phyloP scores from a whole-genome alignment of 1,140 invertebrate species.

The Drosophila equinoxialis region DNA sequence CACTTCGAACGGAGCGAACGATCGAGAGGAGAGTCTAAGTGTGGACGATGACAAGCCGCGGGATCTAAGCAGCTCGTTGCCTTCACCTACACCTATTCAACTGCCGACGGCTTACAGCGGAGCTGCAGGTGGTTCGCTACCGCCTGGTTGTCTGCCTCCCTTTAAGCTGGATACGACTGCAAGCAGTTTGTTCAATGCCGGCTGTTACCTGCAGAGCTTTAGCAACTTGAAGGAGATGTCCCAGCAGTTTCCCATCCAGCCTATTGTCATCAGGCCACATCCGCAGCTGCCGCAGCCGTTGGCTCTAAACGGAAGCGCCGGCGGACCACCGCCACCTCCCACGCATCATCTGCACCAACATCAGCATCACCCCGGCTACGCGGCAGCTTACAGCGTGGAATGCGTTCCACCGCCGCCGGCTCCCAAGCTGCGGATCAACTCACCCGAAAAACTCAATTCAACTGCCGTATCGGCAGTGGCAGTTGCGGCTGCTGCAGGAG shows the following conservation, averaged over 20 bases:
- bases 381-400: slow-evolving; percentile 77
- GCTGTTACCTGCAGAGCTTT: slow-evolving; percentile 82
- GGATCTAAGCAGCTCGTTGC: slow-evolving; percentile 67
- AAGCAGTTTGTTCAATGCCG: slow-evolving; percentile 76
- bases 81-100: slow-evolving; percentile 52
- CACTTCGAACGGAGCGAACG: slow-evolving; percentile 80
- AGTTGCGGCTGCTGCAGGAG: slow-evolving; percentile 50
- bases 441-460: slow-evolving; percentile 82
- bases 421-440: slow-evolving; percentile 84
- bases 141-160: slow-evolving; percentile 65
- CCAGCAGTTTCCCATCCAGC: slow-evolving; percentile 81
- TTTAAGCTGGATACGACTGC: slow-evolving; percentile 73
- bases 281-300: slow-evolving; percentile 80
- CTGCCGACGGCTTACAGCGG: slow-evolving; percentile 50
- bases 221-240: slow-evolving; percentile 81
- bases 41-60: slow-evolving; percentile 81
- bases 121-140: slow-evolving; percentile 23
- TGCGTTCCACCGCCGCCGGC: slow-evolving; percentile 72
- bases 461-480: slow-evolving; percentile 64
- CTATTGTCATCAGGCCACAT: slow-evolving; percentile 81
- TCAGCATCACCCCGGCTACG: slow-evolving; percentile 81
- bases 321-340: slow-evolving; percentile 18
- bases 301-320: slow-evolving; percentile 66
- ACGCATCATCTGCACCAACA: slow-evolving; percentile 71
- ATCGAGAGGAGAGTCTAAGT: slow-evolving; percentile 77